These are phyloP conservation scores for Sminthurides aquaticus DNA, from an alignment of 2,888 invertebrate genomes.

Conservation along the genomic window DNA sequence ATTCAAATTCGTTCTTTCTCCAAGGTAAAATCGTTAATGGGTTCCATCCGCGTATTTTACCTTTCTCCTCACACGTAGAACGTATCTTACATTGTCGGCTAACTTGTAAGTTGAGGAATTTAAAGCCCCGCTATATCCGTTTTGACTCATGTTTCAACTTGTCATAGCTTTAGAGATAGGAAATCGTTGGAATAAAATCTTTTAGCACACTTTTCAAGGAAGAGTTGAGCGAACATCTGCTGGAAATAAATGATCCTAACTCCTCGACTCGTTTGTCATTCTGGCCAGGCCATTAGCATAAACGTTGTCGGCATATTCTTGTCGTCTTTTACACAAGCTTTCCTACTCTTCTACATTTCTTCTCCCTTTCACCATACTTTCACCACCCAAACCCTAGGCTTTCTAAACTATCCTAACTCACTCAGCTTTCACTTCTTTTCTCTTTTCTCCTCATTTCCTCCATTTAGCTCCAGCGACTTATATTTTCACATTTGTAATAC, in stretches of 20 bases:
- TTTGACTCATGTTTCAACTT: too few relatives aligned
- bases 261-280: constrained; percentile 32
- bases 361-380: constrained; percentile 15
- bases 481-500: constrained; percentile 6
- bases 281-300: constrained; percentile 26
- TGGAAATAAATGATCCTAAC: constrained; percentile 33
- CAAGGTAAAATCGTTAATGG: too few relatives aligned
- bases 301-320: constrained; percentile 19
- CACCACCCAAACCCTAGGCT: constrained; percentile 4
- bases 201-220: constrained; percentile 21
- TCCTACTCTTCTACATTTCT: constrained; percentile 14
- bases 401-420: background rate
- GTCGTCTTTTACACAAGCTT: constrained; percentile 25
- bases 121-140: too few relatives aligned
- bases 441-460: background rate
- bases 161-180: too few relatives aligned
- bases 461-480: constrained; percentile 9
- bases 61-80: too few relatives aligned
- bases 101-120: too few relatives aligned
- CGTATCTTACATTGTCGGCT: too few relatives aligned
- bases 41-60: too few relatives aligned
- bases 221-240: constrained; percentile 22
- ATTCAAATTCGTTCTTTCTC: too few relatives aligned
- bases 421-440: background rate
- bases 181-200: constrained; percentile 21